Conservation (phyloP, 2,797 vertebrate genomes). For the Pagetopsis macropterus region DNA sequence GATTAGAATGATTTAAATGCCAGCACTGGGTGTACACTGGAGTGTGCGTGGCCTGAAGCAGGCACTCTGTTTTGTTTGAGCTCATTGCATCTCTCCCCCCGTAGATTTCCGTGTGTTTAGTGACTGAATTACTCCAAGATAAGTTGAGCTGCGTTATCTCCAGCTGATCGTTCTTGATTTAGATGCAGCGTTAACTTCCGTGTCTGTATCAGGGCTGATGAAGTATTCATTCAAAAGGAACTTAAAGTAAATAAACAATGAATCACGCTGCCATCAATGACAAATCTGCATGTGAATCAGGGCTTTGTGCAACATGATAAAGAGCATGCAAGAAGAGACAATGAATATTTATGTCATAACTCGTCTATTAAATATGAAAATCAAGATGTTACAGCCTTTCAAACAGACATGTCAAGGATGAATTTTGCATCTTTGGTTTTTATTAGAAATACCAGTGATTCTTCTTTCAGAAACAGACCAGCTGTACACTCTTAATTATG, state of each 20-base stretch:
- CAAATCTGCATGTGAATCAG: conserved; percentile 36
- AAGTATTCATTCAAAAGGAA: conserved; percentile 45
- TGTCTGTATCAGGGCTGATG: conserved; percentile 36
- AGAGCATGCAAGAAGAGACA: conserved; percentile 12
- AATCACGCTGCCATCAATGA: conserved; percentile 28
- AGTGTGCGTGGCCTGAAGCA: conserved; percentile 44
- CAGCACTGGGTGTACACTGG: conserved; percentile 32
- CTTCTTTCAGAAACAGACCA: conserved; percentile 29
- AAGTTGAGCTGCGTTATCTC: conserved; percentile 49
- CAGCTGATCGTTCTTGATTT: conserved; percentile 46
- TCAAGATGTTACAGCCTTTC: conserved; percentile 30
- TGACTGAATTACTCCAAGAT: conserved; percentile 43
- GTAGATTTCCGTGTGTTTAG: conserved; percentile 38
- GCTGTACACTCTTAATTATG: conserved; percentile 52
- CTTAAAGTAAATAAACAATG: conserved; percentile 51
- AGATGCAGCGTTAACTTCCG: conserved; percentile 34
- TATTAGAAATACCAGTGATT: conserved; percentile 30
- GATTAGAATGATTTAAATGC: conserved; percentile 74
- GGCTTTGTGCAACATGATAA: conserved; percentile 17
- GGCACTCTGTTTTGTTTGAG: conserved; percentile 44
- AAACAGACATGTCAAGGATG: conserved; percentile 28
- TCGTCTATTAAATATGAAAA: conserved; percentile 28
- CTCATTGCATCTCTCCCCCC: conserved; percentile 49
- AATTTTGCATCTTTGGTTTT: conserved; percentile 20
- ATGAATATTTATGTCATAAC: conserved; percentile 10